Conservation (phyloP, 2,888 invertebrate genomes). For the Eupithecia subumbrata region DNA sequence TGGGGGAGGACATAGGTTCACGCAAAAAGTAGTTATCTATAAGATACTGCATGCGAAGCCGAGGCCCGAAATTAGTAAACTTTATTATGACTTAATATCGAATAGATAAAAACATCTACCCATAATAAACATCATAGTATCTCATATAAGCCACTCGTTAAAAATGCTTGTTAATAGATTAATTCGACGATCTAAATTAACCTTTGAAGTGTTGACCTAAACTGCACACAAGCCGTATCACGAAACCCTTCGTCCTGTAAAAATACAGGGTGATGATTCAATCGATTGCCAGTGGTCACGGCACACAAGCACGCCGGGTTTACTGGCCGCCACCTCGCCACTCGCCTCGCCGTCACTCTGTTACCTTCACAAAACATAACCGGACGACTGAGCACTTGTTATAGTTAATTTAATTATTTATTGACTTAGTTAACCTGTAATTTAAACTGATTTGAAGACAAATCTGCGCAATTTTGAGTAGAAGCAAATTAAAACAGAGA, state of each 20-base stretch:
- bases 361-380: slow-evolving; percentile 81
- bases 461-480: neutral
- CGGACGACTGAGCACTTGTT: slow-evolving; percentile 75
- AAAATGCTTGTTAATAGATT: neutral
- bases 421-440: slow-evolving; percentile 16
- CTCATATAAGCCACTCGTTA: neutral
- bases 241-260: slow-evolving; percentile 24
- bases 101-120: neutral
- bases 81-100: neutral
- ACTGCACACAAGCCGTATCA: neutral
- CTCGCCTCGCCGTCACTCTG: slow-evolving; percentile 72
- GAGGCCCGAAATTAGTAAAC: neutral
- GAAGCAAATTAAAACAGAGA: neutral
- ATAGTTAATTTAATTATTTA: slow-evolving; percentile 47
- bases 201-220: slow-evolving; percentile 4
- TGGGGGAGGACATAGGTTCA: no score
- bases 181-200: neutral
- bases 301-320: slow-evolving; percentile 52
- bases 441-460: neutral
- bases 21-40: no score
- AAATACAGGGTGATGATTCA: slow-evolving; percentile 35
- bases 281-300: slow-evolving; percentile 43
- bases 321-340: slow-evolving; percentile 70
- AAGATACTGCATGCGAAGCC: neutral
- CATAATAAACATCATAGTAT: neutral